These are phyloP conservation scores for Daboia siamensis DNA, from an alignment of 2,113 vertebrate species.

Conservation along the genomic window DNA sequence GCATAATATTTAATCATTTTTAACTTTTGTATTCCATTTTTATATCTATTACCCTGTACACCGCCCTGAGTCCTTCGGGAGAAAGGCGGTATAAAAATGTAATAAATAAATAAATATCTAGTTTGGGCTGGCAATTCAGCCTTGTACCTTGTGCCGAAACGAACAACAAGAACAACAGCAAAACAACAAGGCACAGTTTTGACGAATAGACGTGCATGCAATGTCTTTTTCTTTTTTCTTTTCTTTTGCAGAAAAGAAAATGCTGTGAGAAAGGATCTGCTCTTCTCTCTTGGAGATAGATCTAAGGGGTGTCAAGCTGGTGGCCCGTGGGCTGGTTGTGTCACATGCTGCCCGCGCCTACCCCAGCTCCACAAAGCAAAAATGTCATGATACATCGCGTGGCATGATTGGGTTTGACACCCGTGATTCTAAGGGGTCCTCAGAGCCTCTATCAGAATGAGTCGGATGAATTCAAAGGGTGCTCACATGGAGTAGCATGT, in stretches of 20 bases:
- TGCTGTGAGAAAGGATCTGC: background rate
- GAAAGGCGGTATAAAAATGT: no score
- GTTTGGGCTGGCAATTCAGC: conserved; percentile 65
- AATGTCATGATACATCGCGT: no score
- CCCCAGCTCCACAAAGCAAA: no score
- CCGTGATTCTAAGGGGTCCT: background rate
- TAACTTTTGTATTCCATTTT: no score
- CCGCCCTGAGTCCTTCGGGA: no score
- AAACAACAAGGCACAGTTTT: background rate
- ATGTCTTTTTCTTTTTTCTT: background rate
- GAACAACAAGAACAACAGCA: no score
- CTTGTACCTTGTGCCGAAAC: conserved; percentile 22
- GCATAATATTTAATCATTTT: no score
- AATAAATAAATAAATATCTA: no score
- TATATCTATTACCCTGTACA: no score
- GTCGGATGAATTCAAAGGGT: background rate
- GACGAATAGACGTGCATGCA: background rate
- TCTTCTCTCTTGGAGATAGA: background rate
- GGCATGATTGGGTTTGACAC: no score
- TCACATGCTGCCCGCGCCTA: no score
- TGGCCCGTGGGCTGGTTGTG: rapidly evolving
- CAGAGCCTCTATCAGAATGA: background rate
- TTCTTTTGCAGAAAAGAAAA: background rate
- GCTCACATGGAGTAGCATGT: background rate
- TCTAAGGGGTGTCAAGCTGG: background rate